Evolutionary conservation across 53 echinoderm and acorn worm genomes (phyloP), one percentile per base, ranked within the genome.

Genomic region (Luidia sarsii): DNA sequence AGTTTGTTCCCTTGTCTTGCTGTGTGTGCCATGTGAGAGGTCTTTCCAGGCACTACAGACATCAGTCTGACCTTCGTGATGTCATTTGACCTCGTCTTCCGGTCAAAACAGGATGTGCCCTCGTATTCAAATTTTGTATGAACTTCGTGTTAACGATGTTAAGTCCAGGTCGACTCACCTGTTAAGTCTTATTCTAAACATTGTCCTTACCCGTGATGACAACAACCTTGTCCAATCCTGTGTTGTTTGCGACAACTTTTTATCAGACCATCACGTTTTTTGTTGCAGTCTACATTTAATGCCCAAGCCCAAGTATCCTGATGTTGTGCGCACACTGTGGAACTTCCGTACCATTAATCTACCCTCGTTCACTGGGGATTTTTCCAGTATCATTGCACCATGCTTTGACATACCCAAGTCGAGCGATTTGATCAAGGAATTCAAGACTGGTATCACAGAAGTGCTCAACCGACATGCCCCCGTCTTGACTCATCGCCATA

Each of bases 261-360:
- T 64, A 64, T 79, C 80, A 34, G 80, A 57, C 33, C 75, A 75
- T 39, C 37, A 75, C 25, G 38, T 57, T 57, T 57, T 75, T 33
- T 39, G 45, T 57, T 59, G 57, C 59, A 57, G 59, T 38, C 57
- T 75, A 14, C 45, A 24, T n/a, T n/a, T n/a, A 35, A 37, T 23
- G 0, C 11, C 35, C 28, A 75, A 43, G 27, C 75, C 75, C 0
- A 34, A 2, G 1, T 16, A 56, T 15, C 57, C 20, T 15, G 57
- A 75, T 45, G 34, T 27, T 10, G 79, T 50, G 4, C 10, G 43
- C 27, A 24, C 29, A 16, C 13, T 79, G 34, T 20, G 54, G 32
- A 72, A 72, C 49, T 43, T 79, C 30, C 61, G 48, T 31, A 62
- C 25, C 46, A 62, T 79, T 14, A 48, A 79, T 64, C 9, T 31